Percentiles rank a stretch among this genome's conserved stretches.
These are phyloP conservation scores for Hydrolagus colliei DNA, from an alignment of 2,797 vertebrate genomes.

Conservation along the genomic window DNA sequence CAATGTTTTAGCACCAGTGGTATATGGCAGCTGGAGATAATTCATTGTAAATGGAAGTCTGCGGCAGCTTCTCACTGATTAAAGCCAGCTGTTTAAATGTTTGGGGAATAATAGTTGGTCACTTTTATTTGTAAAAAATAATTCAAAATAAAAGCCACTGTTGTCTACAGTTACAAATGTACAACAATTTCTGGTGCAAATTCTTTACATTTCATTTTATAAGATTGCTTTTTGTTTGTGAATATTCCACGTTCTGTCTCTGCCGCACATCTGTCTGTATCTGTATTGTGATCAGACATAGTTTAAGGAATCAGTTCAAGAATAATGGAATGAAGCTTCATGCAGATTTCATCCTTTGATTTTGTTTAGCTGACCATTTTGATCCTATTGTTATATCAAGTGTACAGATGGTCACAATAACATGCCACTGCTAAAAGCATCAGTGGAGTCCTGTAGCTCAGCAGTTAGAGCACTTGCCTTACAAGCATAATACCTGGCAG, in stretches of 20 bases:
- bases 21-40: background rate
- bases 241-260: slow-evolving; percentile 8
- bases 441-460: too few species aligned
- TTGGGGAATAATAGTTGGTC: background rate
- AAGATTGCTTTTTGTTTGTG: background rate
- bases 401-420: too few species aligned
- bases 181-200: background rate
- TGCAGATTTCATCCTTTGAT: background rate
- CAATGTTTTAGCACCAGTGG: background rate
- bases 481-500: too few species aligned
- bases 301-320: slow-evolving; percentile 13
- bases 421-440: too few species aligned
- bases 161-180: background rate
- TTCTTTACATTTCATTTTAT: background rate
- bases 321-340: background rate
- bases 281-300: background rate
- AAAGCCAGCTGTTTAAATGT: slow-evolving; percentile 14
- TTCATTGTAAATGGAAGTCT: background rate
- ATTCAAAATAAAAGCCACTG: background rate
- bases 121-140: slow-evolving; percentile 1
- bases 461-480: too few species aligned
- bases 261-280: background rate
- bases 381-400: background rate
- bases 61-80: background rate
- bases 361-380: slow-evolving; percentile 23